These are phyloP conservation scores for Dryocosmus kuriphilus DNA, from an alignment of 2,888 invertebrate genomes.

Conservation along the genomic window DNA sequence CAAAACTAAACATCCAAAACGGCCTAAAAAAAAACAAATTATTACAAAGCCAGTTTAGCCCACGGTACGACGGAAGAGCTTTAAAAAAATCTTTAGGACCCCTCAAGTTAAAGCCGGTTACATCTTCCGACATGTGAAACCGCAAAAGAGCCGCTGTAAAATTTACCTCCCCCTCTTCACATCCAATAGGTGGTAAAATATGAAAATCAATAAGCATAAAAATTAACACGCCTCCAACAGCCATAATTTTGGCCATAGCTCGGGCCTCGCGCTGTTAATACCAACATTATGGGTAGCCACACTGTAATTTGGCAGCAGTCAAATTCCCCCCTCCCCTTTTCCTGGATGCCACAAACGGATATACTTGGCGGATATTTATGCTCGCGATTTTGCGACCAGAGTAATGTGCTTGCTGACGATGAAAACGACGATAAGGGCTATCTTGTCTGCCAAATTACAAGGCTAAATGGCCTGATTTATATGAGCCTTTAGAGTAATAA, in stretches of 20 bases:
- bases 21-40: too few relatives aligned
- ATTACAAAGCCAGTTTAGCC: too few relatives aligned
- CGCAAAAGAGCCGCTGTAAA: conserved; percentile 32
- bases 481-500: conserved; percentile 66
- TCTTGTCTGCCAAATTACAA: conserved; percentile 70
- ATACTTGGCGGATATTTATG: conserved; percentile 73
- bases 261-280: conserved; percentile 71
- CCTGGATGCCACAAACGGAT: conserved; percentile 46
- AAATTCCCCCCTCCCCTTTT: conserved; percentile 64
- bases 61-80: neutral
- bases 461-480: conserved; percentile 75
- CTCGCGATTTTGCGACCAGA: conserved; percentile 62
- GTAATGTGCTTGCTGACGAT: conserved; percentile 42
- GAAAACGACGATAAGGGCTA: conserved; percentile 45
- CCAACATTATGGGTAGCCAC: conserved; percentile 73
- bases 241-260: conserved; percentile 67
- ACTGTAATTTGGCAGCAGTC: conserved; percentile 76
- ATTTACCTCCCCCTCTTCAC: conserved; percentile 14
- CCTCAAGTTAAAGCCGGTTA: neutral
- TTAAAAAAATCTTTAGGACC: neutral
- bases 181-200: conserved; percentile 72
- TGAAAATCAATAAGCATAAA: conserved; percentile 77
- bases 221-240: conserved; percentile 73
- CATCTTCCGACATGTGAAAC: neutral
- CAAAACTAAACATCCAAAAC: too few relatives aligned